Evolutionary conservation across 2,113 vertebrate species (phyloP).

Genomic region (Vulpes ferrilata): DNA sequence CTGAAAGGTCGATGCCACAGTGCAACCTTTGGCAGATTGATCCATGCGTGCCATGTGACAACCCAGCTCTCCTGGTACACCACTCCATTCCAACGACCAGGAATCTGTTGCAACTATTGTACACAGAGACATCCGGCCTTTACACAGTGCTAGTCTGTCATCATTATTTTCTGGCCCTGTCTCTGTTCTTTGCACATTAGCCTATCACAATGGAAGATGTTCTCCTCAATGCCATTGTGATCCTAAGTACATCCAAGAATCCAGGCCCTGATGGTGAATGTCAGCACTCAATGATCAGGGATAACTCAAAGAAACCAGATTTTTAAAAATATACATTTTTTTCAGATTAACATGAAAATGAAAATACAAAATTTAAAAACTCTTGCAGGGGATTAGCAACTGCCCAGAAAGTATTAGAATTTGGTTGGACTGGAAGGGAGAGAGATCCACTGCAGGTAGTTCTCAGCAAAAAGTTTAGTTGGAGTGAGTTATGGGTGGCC

Average conservation of each 20-base stretch:
- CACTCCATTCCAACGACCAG: neutral
- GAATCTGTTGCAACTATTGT: neutral
- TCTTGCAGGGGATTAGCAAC: neutral
- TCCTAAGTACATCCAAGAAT: neutral
- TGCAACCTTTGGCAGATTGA: neutral
- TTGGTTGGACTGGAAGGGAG: neutral
- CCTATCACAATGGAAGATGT: neutral
- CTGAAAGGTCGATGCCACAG: neutral
- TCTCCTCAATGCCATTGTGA: neutral
- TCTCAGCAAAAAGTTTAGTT: neutral
- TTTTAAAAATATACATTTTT: neutral
- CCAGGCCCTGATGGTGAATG: neutral
- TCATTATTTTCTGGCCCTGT: neutral
- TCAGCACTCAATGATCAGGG: neutral
- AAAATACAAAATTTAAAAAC: neutral
- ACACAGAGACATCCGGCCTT: neutral
- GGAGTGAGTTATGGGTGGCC: neutral
- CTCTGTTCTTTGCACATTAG: neutral
- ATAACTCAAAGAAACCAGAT: neutral
- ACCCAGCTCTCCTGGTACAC: neutral
- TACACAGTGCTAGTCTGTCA: fast-evolving
- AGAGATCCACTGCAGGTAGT: too few relatives aligned
- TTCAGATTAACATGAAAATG: neutral
- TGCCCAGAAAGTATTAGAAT: neutral
- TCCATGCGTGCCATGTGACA: fast-evolving